Conservation (phyloP, 2,888 invertebrate genomes). For the Digitonthophagus gazella region DNA sequence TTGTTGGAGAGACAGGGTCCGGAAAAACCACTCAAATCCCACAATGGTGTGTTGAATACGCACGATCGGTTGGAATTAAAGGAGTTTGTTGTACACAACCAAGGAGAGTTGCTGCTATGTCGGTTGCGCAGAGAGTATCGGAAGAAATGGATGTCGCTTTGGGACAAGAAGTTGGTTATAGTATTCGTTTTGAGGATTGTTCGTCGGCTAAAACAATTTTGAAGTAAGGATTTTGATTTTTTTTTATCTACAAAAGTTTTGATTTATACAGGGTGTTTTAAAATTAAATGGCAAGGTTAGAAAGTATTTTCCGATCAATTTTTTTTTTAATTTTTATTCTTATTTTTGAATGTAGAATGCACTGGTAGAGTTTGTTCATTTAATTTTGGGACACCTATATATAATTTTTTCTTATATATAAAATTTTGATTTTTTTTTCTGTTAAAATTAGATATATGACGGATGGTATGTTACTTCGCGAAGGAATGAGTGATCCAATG, state of each 20-base stretch:
- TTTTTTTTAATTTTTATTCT: neutral
- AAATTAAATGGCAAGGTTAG: no score
- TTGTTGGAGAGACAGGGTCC: conserved; percentile 99
- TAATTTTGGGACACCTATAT: no score
- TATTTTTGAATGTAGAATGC: no score
- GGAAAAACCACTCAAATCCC: conserved; percentile 99
- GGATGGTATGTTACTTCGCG: conserved; percentile 98
- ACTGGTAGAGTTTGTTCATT: no score
- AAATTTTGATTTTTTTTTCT: conserved; percentile 18
- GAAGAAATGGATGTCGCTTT: conserved; percentile 99
- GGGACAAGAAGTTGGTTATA: conserved; percentile 90
- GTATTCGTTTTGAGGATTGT: conserved; percentile 99
- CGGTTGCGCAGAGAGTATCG: conserved; percentile 96
- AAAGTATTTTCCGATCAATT: no score
- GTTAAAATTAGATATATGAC: conserved; percentile 81
- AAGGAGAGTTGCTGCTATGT: conserved; percentile 98
- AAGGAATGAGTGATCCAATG: conserved; percentile 99
- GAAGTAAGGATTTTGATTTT: conserved; percentile 60
- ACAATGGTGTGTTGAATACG: conserved; percentile 87
- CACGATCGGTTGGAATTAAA: conserved; percentile 63
- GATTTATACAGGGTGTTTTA: no score
- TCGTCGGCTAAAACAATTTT: conserved; percentile 90
- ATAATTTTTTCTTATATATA: neutral
- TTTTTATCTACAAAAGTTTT: neutral
- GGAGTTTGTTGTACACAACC: conserved; percentile 97